These are phyloP conservation scores for Conus canariensis DNA, from an alignment of 2,888 invertebrate genomes.

Conservation along the genomic window DNA sequence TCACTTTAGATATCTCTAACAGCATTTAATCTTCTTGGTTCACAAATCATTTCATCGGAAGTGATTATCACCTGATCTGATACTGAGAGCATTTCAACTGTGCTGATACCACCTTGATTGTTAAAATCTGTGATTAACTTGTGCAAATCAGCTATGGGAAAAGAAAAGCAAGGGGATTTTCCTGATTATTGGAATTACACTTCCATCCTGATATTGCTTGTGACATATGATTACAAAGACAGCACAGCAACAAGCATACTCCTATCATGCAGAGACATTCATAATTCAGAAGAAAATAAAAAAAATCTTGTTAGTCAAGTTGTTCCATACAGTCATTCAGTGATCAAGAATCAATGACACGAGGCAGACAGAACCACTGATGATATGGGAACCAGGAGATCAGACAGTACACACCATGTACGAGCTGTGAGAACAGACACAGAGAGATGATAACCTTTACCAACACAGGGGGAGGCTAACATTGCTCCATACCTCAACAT, in stretches of 20 bases:
- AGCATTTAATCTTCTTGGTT: too few species aligned
- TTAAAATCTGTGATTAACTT: too few species aligned
- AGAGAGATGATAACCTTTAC: slow-evolving; percentile 12
- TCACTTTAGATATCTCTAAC: too few species aligned
- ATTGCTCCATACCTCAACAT: slow-evolving; percentile 47
- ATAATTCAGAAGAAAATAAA: neutral
- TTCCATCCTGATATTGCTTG: neutral
- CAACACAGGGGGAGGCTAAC: neutral
- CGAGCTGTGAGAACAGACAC: neutral
- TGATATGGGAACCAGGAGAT: neutral
- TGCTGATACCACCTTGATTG: too few species aligned
- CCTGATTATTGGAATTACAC: neutral
- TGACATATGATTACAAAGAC: neutral
- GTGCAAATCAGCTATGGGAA: too few species aligned
- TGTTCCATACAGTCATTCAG: neutral
- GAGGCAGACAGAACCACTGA: too few species aligned
- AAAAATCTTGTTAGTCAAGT: neutral
- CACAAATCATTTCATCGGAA: too few species aligned
- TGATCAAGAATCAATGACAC: neutral
- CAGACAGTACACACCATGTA: neutral
- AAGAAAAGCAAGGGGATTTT: neutral
- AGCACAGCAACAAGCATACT: neutral
- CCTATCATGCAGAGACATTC: neutral
- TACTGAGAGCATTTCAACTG: too few species aligned
- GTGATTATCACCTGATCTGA: too few species aligned